Conservation (phyloP, 2,888 invertebrate species). For the Ormyrus pomaceus region DNA sequence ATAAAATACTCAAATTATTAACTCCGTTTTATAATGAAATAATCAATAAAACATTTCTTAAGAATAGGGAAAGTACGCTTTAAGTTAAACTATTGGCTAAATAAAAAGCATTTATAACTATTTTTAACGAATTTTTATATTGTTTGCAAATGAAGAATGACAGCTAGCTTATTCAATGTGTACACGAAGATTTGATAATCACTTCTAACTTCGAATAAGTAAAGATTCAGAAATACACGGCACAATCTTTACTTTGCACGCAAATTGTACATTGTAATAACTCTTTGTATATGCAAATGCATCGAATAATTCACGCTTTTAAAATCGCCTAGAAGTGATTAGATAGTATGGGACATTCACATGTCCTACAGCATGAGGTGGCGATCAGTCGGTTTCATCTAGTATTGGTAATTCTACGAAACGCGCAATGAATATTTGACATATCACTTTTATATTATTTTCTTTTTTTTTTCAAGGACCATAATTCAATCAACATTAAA, state of each 20-base stretch:
- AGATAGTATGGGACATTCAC: neutral
- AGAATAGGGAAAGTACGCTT: no score
- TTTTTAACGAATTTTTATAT: neutral
- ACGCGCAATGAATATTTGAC: neutral
- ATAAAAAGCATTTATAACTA: neutral
- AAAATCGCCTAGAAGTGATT: constrained; percentile 14
- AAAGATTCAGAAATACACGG: neutral
- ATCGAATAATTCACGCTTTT: constrained; percentile 26
- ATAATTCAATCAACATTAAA: no score
- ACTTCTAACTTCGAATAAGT: neutral
- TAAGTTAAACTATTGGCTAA: neutral
- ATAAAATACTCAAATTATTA: neutral
- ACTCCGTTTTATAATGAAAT: no score
- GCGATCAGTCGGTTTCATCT: constrained; percentile 14
- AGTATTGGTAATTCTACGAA: neutral
- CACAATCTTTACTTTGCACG: neutral
- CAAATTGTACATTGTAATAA: neutral
- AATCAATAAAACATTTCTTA: no score
- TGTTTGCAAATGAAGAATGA: neutral
- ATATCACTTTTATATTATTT: neutral
- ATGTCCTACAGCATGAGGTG: neutral
- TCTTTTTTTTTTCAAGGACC: neutral
- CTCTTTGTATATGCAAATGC: constrained; percentile 34
- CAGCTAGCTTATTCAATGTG: neutral
- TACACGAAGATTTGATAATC: neutral